phyloP scores from a whole-genome alignment of 2,113 vertebrate species.

The Chelonoidis abingdonii region DNA sequence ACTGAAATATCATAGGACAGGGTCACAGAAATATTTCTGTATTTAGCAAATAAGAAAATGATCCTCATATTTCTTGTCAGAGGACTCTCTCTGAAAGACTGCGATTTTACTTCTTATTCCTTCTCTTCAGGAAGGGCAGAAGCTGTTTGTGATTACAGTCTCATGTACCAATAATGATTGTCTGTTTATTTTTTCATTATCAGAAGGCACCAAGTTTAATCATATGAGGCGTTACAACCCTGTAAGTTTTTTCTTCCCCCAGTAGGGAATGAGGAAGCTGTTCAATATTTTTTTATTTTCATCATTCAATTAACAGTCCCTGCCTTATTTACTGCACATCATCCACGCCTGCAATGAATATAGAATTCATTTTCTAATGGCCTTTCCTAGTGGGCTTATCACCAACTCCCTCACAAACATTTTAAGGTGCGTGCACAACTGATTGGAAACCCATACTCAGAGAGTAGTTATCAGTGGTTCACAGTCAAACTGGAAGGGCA shows the following conservation, averaged over 20 bases:
- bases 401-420: neutral
- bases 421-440: neutral
- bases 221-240: neutral
- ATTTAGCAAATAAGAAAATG: neutral
- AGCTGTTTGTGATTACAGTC: neutral
- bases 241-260: neutral
- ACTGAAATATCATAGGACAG: neutral
- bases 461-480: neutral
- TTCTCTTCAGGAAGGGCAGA: neutral
- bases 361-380: neutral
- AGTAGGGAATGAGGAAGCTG: neutral
- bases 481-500: neutral
- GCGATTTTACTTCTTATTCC: neutral
- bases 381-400: neutral
- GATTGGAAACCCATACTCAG: neutral
- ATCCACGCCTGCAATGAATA: neutral
- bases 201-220: neutral
- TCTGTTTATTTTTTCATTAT: neutral
- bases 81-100: neutral
- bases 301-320: neutral
- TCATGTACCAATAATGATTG: neutral
- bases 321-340: neutral
- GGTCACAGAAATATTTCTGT: neutral
- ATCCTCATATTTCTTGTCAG: neutral
- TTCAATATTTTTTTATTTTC: neutral